Base-by-base conservation (phyloP, 2,113 vertebrate genomes). In the Cryptotis parvus region DNA sequence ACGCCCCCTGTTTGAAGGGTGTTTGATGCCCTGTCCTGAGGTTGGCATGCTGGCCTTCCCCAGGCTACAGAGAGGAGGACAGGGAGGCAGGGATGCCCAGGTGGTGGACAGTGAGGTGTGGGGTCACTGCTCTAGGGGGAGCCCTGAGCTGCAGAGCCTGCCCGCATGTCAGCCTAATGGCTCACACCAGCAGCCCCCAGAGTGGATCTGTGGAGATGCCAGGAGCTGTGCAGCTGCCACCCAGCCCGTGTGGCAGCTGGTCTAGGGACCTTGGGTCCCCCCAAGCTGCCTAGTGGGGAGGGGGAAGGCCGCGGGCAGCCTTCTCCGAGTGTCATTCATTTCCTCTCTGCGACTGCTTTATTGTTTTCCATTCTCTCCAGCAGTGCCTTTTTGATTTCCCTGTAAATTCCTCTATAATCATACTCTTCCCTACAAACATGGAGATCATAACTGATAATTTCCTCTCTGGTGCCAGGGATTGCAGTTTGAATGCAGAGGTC, bases 341-440 rank as follows among this genome's bases (percentile, higher is more conserved):
- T 95, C 87, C 84, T 95, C 33, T 52, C 84, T 61, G 80, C 78
- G 87, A 93, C 94, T 93, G 95, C 95, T 96, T 96, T 94, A 97
- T 96, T 92, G 94, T 96, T 94, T 92, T 81, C 87, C 52, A 83
- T 95, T 90, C 94, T 93, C 95, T 82, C 65, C 6, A 95, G 95
- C 77, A 58, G 77, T 35, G 74, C 95, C 88, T 94, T 95, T 96
- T 87, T 95, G 93, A 95, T 95, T 96, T 95, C 92, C 92, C 93
- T 95, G 77, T 95, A 95, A 96, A 96, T 96, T 92, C 74, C 89
- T 91, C 86, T 89, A 11, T 96, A 91, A 95, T 95, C 89, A 81
- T 79, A 66, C 89, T 83, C 89, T 95, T 83, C 84, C 90, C 90
- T 39, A 66, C 90, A 91, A 94, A 93, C 94, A 93, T 18, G 79